Percentiles rank a stretch among this genome's conserved stretches.
phyloP scores from a whole-genome alignment of 1,140 invertebrate species.

The Pogonomyrmex californicus region DNA sequence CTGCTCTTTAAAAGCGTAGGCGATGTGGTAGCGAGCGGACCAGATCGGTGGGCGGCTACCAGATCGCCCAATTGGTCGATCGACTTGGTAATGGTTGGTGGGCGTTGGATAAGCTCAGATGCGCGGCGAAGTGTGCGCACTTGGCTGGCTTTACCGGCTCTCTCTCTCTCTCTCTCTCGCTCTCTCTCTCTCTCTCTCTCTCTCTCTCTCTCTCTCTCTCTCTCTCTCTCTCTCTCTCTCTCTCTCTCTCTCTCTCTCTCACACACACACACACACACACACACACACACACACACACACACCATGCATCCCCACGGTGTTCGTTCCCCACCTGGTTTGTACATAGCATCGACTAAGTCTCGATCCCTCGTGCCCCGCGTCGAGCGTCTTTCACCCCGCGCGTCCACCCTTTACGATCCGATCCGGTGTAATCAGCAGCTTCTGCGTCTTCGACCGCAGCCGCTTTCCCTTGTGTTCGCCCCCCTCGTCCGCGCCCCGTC shows the following conservation, averaged over 20 bases:
- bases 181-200: neutral
- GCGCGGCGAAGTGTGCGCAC: constrained; percentile 82
- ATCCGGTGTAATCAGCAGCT: constrained; percentile 36
- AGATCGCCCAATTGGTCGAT: constrained; percentile 85
- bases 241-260: no score
- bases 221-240: no score
- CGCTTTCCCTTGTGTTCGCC: constrained; percentile 22
- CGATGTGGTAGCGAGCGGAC: constrained; percentile 62
- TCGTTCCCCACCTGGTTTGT: neutral
- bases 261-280: constrained; percentile 22
- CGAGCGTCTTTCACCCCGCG: constrained; percentile 23
- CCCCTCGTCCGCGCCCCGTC: neutral
- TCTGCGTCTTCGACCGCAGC: constrained; percentile 31
- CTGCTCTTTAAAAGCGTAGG: constrained; percentile 67
- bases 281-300: constrained; percentile 26
- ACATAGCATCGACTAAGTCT: constrained; percentile 26
- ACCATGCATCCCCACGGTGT: constrained; percentile 51
- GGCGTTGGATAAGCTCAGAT: constrained; percentile 81
- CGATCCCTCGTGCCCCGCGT: neutral
- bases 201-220: no score
- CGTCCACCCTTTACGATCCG: constrained; percentile 35
- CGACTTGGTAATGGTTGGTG: constrained; percentile 85
- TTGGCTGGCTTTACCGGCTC: constrained; percentile 71
- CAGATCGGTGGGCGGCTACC: constrained; percentile 83
- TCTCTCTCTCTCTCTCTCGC: constrained; percentile 31